A percentile compares a stretch with the other conserved stretches of the same genome.
These are phyloP conservation scores for Antedon mediterranea DNA, from an alignment of 53 echinoderm and acorn worm species.

Conservation along the genomic window DNA sequence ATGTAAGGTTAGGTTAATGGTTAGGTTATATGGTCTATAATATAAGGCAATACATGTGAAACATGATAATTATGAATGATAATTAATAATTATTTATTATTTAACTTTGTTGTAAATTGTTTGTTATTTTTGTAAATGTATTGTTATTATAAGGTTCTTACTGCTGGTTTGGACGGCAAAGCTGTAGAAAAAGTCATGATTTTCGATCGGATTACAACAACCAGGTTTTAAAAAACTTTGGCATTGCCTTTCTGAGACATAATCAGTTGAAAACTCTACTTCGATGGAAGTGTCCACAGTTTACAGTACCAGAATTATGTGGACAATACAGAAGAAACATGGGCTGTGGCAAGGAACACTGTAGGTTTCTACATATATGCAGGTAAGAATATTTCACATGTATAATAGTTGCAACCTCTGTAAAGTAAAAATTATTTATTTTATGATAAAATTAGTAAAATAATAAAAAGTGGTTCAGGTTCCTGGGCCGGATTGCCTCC, in stretches of 20 bases:
- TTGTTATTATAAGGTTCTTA: not conserved
- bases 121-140: too few relatives aligned
- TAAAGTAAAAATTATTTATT: too few relatives aligned
- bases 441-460: too few relatives aligned
- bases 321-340: not conserved
- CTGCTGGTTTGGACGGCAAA: not conserved
- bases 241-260: not conserved
- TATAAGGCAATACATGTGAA: too few relatives aligned
- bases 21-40: too few relatives aligned
- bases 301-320: not conserved
- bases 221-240: not conserved
- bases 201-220: not conserved
- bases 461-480: too few relatives aligned
- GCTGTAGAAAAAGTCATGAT: not conserved
- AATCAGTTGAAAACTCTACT: not conserved
- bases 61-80: too few relatives aligned
- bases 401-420: not conserved
- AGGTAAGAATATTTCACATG: not conserved
- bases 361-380: not conserved
- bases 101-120: too few relatives aligned
- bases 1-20: too few relatives aligned
- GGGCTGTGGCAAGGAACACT: not conserved
- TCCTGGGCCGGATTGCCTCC: too few relatives aligned
- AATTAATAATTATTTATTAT: too few relatives aligned
- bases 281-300: not conserved